These are phyloP conservation scores for Cichladusa arquata DNA, from an alignment of 2,113 vertebrate genomes.

Conservation along the genomic window DNA sequence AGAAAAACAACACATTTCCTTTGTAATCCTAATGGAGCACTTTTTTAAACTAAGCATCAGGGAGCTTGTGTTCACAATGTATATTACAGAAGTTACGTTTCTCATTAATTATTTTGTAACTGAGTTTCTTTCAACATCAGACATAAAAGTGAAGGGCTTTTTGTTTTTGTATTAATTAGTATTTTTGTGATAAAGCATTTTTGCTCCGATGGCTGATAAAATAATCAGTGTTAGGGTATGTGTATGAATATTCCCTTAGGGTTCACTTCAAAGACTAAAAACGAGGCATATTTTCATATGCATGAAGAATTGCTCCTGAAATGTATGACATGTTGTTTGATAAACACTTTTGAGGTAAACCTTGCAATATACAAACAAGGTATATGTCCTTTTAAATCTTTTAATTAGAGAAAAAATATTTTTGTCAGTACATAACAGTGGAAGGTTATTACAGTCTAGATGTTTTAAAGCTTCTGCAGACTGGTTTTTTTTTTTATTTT, in stretches of 20 bases:
- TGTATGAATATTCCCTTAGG: constrained; percentile 8
- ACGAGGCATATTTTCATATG: neutral
- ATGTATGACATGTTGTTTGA: constrained; percentile 27
- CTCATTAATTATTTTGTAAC: constrained; percentile 54
- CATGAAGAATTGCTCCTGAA: constrained; percentile 42
- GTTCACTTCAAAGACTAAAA: constrained; percentile 54
- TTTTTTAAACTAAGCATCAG: constrained; percentile 4
- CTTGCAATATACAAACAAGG: neutral
- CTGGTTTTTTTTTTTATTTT: neutral
- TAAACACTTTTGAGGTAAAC: constrained; percentile 32
- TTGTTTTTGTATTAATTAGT: constrained; percentile 55
- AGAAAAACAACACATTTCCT: neutral
- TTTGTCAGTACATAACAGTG: neutral
- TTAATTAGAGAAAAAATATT: neutral
- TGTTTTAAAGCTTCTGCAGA: neutral
- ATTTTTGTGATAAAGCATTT: constrained; percentile 52
- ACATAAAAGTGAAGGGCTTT: constrained; percentile 51
- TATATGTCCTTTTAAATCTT: neutral
- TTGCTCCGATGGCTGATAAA: constrained; percentile 40
- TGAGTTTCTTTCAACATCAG: constrained; percentile 26
- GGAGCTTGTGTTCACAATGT: neutral
- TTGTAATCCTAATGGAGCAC: neutral
- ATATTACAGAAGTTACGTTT: constrained; percentile 12
- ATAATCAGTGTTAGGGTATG: constrained; percentile 23
- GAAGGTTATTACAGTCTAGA: neutral